Base-by-base conservation (phyloP, 2,888 invertebrate genomes). In the Nebria brevicollis region DNA sequence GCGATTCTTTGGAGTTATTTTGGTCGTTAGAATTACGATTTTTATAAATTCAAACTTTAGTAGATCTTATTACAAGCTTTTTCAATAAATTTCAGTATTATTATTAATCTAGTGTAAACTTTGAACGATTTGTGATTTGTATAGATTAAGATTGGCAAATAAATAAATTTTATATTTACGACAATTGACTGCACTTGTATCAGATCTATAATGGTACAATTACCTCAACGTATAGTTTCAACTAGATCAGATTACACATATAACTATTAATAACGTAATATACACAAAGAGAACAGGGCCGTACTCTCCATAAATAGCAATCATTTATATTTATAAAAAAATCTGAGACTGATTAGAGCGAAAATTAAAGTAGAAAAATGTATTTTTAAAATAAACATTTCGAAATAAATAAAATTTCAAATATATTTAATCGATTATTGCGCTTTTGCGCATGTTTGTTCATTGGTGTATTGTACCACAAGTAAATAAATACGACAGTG, bases 201-300 rank as follows among this genome's bases (percentile, higher is more conserved):
- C 34, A 34, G 8, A 65, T 65, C 15, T 15, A 65, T 13, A 13
- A 13, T 65, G 65, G 65, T 65, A 66, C 66, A 25, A 25, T 66
- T 66, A 66, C n/a, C 13, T 66, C 15, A 66, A 66, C n/a, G n/a
- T 13, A 25, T 8, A 20, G 15, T n/a, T n/a, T 65, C 65, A 13
- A 66, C 25, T 15, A 2, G 66, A 13, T 66, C 66, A 15, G 25
- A 66, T 66, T 66, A 25, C 66, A 13, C 15, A 66, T 25, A 66
- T 13, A 7, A 66, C 66, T 66, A 66, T 66, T 20, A 66, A 66
- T 66, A 66, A 66, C 66, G 66, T n/a, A 11, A 66, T n/a, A n/a
- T 66, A 66, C 15, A 66, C 13, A 7, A 25, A 66, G 15, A 15
- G 66, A n/a, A 66, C 66, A 66, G 66, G 1, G 13, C 25, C n/a